Percentiles rank a stretch among this genome's conserved stretches.
phyloP scores from a whole-genome alignment of 2,113 vertebrate genomes.

The Neomonachus schauinslandi region DNA sequence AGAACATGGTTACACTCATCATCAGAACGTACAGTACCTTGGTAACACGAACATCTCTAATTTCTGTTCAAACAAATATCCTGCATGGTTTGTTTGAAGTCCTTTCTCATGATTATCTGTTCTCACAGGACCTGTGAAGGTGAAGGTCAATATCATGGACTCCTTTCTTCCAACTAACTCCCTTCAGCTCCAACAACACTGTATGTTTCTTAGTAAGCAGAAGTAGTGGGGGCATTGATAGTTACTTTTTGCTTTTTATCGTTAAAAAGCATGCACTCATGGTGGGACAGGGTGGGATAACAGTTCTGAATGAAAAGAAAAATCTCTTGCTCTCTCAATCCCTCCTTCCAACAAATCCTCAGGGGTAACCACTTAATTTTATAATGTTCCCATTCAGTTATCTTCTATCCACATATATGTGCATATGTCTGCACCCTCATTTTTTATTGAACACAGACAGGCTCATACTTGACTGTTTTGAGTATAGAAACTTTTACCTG shows the following conservation, averaged over 20 bases:
- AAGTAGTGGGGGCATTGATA: not conserved
- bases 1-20: not conserved
- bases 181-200: not conserved
- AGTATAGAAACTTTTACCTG: not conserved
- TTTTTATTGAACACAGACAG: not conserved
- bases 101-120: slow-evolving; percentile 58
- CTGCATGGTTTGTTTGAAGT: slow-evolving; percentile 57
- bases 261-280: not conserved
- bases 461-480: not conserved
- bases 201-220: not conserved
- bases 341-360: not conserved
- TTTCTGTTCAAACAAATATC: slow-evolving; percentile 68
- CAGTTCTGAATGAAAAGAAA: not conserved
- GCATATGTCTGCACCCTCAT: not conserved
- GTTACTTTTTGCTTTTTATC: not conserved
- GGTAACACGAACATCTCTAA: not conserved
- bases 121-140: slow-evolving; percentile 41
- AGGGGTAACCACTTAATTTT: not conserved
- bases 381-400: not conserved
- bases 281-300: not conserved
- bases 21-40: slow-evolving; percentile 47
- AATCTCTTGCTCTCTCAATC: fast-evolving
- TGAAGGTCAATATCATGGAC: not conserved
- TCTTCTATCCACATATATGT: not conserved
- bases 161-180: slow-evolving; percentile 2